Evolutionary conservation across 1,140 invertebrate species (phyloP), one percentile per base, ranked within the genome.

Genomic region (Colletes gigas): DNA sequence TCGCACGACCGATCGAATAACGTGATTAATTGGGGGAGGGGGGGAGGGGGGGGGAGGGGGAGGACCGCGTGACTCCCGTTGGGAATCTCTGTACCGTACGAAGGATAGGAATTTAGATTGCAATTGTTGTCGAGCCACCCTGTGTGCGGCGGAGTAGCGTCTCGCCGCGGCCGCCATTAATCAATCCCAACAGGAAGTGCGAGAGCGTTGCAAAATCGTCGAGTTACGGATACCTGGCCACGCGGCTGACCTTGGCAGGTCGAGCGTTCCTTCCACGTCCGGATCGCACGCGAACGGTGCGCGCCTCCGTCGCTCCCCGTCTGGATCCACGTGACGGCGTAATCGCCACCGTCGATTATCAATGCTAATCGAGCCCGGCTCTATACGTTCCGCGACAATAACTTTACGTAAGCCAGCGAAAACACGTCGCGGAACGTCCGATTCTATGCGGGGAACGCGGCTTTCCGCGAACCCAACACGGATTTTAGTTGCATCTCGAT

Each of bases 121-220:
- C 3, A 57, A 17, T 47, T 47, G 44, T 47, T 47, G 4, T 5
- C 54, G 54, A 57, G 15, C 4, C 14, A 66, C 15, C 14, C 21
- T 10, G 44, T 68, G 47, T 30, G 57, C 77, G 70, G 62, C 57
- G 69, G 21, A 47, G 60, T 54, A 67, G 12, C 57, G 68, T 69
- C 62, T n/a, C 41, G 39, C 60, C 41, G 65, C 75, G 67, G 50
- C 60, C 73, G 82, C 80, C 85, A 89, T 90, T 90, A 90, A 91
- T 91, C 88, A 90, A 88, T 87, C 82, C 82, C 84, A 90, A 82
- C 87, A 90, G 83, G 88, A 90, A 91, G 85, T 82, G 65, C 72
- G 44, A 74, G 66, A 78, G 41, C 44, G 82, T 90, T 89, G 88
- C 86, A 86, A 89, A 90, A 89, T 90, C 86, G 80, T 84, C 73